Conservation (phyloP, 2,113 vertebrate genomes). For the Dasyprocta punctata region DNA sequence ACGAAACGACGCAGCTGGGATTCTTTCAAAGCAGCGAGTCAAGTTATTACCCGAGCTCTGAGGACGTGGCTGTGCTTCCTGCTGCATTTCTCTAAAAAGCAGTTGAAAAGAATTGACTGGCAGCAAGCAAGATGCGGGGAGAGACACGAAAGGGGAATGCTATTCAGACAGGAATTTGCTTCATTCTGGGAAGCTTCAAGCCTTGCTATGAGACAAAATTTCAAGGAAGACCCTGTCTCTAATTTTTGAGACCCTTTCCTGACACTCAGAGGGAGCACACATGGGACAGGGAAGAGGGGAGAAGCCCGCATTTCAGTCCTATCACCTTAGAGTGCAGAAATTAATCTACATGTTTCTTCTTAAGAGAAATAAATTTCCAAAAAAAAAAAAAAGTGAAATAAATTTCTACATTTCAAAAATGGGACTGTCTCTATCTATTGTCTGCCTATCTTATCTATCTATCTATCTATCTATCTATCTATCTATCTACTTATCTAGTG, state of each 20-base stretch:
- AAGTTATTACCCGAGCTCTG: conserved; percentile 56
- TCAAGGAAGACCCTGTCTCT: not conserved
- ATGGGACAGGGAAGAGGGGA: not conserved
- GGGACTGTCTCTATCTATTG: not conserved
- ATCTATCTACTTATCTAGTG: not conserved
- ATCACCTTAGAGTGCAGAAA: accelerated
- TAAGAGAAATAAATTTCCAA: not conserved
- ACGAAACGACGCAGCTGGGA: conserved; percentile 56
- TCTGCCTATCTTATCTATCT: not conserved
- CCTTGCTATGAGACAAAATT: not conserved
- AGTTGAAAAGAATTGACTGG: not conserved
- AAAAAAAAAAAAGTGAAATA: not conserved
- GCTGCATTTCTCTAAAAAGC: conserved; percentile 27
- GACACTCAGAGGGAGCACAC: accelerated
- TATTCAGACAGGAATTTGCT: not conserved
- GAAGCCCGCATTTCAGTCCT: not conserved
- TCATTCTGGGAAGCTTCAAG: not conserved
- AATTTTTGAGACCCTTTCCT: not conserved
- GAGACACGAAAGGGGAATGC: not conserved
- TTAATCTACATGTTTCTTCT: not conserved
- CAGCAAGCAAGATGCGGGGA: not conserved
- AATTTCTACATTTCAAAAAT: not conserved
- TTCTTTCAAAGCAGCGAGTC: conserved; percentile 43
- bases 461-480: too few relatives aligned
- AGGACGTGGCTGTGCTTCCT: conserved; percentile 60